Evolutionary conservation across 1,140 invertebrate species (phyloP), one percentile per base, ranked within the genome.

Genomic region (Apis cerana): DNA sequence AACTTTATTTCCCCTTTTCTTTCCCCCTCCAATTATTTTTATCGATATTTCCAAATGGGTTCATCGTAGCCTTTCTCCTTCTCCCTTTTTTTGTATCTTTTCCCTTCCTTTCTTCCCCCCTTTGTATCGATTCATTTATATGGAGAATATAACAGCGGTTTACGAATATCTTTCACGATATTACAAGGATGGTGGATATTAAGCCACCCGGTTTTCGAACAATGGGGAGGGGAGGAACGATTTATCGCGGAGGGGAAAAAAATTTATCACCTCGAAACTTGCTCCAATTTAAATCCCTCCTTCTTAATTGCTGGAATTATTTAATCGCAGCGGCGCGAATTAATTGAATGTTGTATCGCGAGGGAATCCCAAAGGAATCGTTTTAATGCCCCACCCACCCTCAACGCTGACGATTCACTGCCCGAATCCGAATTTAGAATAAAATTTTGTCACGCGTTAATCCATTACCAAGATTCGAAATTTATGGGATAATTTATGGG

Each of bases 271-370:
- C 54, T 43, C 19, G 65, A 27, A 62, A n/a, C 19, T 72, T 54
- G 13, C 77, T 48, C 52, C 54, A 80, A 80, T 80, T 80, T 62
- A 70, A 70, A 56, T 17, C 19, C 27, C 1, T 19, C 0, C 48
- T n/a, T 43, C 77, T 72, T 80, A 77, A 77, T 77, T 56, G 64
- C 64, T 11, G 75, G 33, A 43, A 77, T 77, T 77, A 80, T 80
- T 80, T 80, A 80, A 80, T 80, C 58, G 50, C 23, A 12, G 19
- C 5, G 48, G 19, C 48, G 50, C 15, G 58, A 62, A 80, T 80
- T 72, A 79, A 79, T 52, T 23, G 71, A 48, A 48, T 33, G 19
- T 19, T 48, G 12, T 17, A 43, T 68, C 33, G 12, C 33, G 43
- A 2, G 48, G 48, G 21, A 9, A 21, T 33, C 48, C 48, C 21